These are phyloP conservation scores for Intellagama lesueurii DNA, from an alignment of 2,797 vertebrate genomes.

Conservation along the genomic window DNA sequence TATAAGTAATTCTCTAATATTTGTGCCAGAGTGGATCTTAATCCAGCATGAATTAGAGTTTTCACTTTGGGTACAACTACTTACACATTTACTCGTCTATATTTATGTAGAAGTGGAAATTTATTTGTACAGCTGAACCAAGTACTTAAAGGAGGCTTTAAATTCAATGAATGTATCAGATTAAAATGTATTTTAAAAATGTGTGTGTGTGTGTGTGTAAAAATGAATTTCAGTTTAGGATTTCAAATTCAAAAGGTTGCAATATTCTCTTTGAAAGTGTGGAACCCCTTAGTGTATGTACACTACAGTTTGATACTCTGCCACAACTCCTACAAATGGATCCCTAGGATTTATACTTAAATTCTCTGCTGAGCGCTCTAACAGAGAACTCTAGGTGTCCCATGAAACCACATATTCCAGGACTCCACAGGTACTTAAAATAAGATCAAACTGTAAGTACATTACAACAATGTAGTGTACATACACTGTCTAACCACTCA, in stretches of 20 bases:
- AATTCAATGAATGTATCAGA: neutral
- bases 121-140: slow-evolving; percentile 22
- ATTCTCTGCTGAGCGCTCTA: no score
- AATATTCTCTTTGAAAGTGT: neutral
- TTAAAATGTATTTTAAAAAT: neutral
- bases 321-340: no score
- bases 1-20: slow-evolving; percentile 35
- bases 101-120: slow-evolving; percentile 25
- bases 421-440: no score
- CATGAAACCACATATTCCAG: no score
- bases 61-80: slow-evolving; percentile 29
- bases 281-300: neutral
- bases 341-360: no score
- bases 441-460: no score
- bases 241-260: neutral
- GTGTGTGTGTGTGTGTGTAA: neutral
- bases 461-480: no score
- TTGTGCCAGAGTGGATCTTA: slow-evolving; percentile 32
- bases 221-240: no score
- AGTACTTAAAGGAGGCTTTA: slow-evolving; percentile 18
- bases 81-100: slow-evolving; percentile 1
- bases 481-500: neutral
- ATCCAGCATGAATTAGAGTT: slow-evolving; percentile 11
- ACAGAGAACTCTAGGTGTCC: no score
- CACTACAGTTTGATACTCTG: no score